These are phyloP conservation scores for Pterostichus niger DNA, from an alignment of 2,888 invertebrate genomes.

Conservation along the genomic window DNA sequence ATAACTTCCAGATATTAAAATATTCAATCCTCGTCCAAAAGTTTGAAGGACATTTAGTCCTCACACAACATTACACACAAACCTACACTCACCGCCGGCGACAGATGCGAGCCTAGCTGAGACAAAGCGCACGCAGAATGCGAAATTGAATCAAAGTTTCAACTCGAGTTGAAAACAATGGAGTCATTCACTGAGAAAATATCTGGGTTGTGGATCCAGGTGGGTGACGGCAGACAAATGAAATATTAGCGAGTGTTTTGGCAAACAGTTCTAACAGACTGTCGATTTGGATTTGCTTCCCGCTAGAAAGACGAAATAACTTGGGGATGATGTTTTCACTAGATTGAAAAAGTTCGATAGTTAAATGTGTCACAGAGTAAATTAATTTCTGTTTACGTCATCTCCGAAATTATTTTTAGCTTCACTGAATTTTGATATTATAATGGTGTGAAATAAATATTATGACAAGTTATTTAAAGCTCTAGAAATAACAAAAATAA, in stretches of 20 bases:
- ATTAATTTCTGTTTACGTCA: not conserved
- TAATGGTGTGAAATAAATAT: not conserved
- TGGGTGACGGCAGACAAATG: not conserved
- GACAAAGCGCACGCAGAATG: not conserved
- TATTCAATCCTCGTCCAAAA: conserved; percentile 20
- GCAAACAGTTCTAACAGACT: conserved; percentile 11
- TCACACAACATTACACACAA: conserved; percentile 12
- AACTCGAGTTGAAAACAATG: conserved; percentile 16
- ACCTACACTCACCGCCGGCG: not conserved
- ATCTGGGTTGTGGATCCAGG: conserved; percentile 1
- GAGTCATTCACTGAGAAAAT: conserved; percentile 9
- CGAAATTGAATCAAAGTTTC: conserved; percentile 39
- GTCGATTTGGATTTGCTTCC: conserved; percentile 19
- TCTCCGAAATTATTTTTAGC: not conserved
- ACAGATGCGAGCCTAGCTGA: conserved; percentile 13
- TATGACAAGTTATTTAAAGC: not conserved
- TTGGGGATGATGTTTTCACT: not conserved
- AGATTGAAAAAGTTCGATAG: not conserved
- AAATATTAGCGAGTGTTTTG: conserved; percentile 12
- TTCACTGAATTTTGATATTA: no score
- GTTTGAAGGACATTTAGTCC: conserved; percentile 4
- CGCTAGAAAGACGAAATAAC: conserved; percentile 3
- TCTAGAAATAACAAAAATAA: no score
- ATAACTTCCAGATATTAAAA: conserved; percentile 7
- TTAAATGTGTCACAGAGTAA: not conserved